These are phyloP conservation scores for Acrobasis consociella DNA, from an alignment of 2,888 invertebrate species.

Conservation along the genomic window DNA sequence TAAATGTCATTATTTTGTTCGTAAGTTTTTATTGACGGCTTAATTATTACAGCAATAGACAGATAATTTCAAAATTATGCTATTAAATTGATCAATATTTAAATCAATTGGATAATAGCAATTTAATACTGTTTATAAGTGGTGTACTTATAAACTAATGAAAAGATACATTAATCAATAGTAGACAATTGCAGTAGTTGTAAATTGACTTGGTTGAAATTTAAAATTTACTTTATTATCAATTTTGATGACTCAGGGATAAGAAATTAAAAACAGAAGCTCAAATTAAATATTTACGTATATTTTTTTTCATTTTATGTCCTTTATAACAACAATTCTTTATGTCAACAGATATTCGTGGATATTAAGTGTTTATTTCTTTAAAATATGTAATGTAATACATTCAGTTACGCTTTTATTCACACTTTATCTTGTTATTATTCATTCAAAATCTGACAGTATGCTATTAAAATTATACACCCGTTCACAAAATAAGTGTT, in stretches of 20 bases:
- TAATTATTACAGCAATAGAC: background rate
- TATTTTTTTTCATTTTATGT: conserved; percentile 76
- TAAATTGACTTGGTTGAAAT: too few relatives aligned
- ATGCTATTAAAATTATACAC: conserved; percentile 51
- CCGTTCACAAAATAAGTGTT: conserved; percentile 56
- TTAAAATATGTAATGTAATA: conserved; percentile 47
- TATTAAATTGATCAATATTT: too few relatives aligned
- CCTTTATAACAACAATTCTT: conserved; percentile 72
- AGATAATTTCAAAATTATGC: background rate
- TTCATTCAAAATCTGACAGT: conserved; percentile 50
- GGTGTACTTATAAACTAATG: too few relatives aligned
- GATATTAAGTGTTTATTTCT: conserved; percentile 56
- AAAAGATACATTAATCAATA: too few relatives aligned
- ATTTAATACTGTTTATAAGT: too few relatives aligned
- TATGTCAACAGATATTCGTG: conserved; percentile 67
- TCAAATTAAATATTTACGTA: conserved; percentile 81
- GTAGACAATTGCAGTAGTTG: too few relatives aligned
- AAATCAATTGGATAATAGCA: too few relatives aligned
- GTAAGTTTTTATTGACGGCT: background rate
- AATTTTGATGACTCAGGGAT: too few relatives aligned
- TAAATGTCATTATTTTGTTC: background rate
- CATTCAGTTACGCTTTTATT: conserved; percentile 33
- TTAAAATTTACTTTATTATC: too few relatives aligned
- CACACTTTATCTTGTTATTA: conserved; percentile 41
- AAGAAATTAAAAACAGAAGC: conserved; percentile 49